These are phyloP conservation scores for Troides helena DNA, from an alignment of 2,888 invertebrate genomes.

Conservation along the genomic window DNA sequence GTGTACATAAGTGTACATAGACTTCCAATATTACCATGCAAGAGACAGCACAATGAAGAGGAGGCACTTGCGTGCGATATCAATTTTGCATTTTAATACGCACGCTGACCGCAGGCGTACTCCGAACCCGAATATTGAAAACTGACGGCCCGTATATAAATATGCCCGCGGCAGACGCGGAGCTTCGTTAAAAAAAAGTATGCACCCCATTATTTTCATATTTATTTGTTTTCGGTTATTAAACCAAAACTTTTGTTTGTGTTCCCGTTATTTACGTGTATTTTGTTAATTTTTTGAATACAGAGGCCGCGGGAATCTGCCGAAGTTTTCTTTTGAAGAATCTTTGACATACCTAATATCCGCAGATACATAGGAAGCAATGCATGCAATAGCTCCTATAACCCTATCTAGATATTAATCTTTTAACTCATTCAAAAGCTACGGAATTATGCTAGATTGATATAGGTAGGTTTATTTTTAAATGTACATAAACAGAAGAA, in stretches of 20 bases:
- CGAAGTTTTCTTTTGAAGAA: too few species aligned
- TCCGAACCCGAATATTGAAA: conserved; percentile 32
- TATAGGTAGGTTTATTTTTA: too few species aligned
- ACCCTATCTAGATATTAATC: too few species aligned
- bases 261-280: neutral
- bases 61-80: conserved; percentile 21
- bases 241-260: conserved; percentile 22
- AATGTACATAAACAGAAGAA: too few species aligned
- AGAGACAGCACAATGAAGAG: conserved; percentile 1
- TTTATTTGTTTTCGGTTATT: conserved; percentile 28
- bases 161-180: conserved; percentile 32
- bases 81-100: conserved; percentile 32
- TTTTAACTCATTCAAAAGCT: too few species aligned
- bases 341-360: too few species aligned
- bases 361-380: too few species aligned
- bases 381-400: too few species aligned
- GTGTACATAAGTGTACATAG: too few species aligned
- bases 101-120: conserved; percentile 27
- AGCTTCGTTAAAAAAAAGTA: conserved; percentile 15
- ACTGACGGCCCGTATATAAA: conserved; percentile 37
- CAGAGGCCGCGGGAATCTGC: too few species aligned
- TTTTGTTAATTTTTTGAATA: neutral
- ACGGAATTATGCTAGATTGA: too few species aligned
- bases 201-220: conserved; percentile 25
- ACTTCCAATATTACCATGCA: neutral